These are phyloP conservation scores for Pionites leucogaster DNA, from an alignment of 2,113 vertebrate genomes.

Conservation along the genomic window DNA sequence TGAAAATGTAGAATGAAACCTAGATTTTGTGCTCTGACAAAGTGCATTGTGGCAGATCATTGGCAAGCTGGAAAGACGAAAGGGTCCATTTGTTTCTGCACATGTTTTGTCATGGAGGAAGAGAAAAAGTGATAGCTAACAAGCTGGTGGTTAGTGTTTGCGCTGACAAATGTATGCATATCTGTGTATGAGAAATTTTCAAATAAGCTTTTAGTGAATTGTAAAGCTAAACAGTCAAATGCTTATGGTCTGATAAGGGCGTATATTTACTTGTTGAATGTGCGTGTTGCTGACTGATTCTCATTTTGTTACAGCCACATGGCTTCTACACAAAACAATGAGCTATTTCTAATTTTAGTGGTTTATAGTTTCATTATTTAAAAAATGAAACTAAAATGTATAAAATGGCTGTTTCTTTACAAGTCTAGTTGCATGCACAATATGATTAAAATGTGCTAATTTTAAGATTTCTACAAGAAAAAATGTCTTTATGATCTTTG, in stretches of 20 bases:
- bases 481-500: background rate
- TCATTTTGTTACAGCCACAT: background rate
- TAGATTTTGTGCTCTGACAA: background rate
- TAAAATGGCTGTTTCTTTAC: background rate
- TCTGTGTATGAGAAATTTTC: background rate
- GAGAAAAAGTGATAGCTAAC: background rate
- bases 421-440: background rate
- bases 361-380: background rate
- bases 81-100: rapidly evolving
- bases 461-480: background rate
- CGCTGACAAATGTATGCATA: background rate
- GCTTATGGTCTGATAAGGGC: background rate
- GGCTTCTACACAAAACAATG: background rate
- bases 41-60: rapidly evolving
- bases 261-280: background rate
- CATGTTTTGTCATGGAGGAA: rapidly evolving
- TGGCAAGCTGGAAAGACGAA: background rate
- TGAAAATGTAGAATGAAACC: background rate
- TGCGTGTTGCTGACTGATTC: background rate
- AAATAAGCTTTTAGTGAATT: background rate
- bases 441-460: background rate
- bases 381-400: background rate
- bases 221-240: background rate
- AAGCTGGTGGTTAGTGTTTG: background rate
- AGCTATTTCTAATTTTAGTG: background rate